Conservation (phyloP, 2,797 vertebrate genomes). For the Fratercula arctica region DNA sequence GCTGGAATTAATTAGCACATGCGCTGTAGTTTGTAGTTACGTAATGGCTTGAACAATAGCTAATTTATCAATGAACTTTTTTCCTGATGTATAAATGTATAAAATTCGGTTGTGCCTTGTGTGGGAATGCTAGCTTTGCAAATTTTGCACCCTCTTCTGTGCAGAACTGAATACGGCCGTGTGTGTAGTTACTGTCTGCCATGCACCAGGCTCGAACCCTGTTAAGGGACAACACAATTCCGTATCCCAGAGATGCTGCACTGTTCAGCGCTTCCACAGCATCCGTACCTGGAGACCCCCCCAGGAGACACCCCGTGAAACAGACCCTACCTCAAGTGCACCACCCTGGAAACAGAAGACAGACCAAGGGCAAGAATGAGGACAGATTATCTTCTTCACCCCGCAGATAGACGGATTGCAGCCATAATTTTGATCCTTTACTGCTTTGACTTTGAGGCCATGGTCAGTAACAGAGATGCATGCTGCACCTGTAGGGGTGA, state of each 20-base stretch:
- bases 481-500: not conserved
- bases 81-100: not conserved
- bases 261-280: fast-evolving
- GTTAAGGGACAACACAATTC: not conserved
- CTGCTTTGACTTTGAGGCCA: not conserved
- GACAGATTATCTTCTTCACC: not conserved
- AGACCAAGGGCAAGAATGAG: not conserved
- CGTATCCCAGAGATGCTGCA: not conserved
- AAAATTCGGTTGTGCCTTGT: not conserved
- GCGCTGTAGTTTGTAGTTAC: not conserved
- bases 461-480: not conserved
- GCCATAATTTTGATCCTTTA: not conserved
- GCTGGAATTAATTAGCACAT: not conserved
- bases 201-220: not conserved
- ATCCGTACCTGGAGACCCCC: too few relatives aligned
- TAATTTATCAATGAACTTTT: not conserved
- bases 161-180: not conserved
- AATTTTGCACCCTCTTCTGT: not conserved
- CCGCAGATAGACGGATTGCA: too few relatives aligned
- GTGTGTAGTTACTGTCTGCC: not conserved
- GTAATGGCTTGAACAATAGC: not conserved
- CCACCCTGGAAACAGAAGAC: not conserved
- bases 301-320: not conserved
- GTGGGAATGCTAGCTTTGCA: not conserved
- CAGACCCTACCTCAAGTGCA: not conserved